Conservation (phyloP, 2,797 vertebrate genomes). For the Tarsius wallacei region DNA sequence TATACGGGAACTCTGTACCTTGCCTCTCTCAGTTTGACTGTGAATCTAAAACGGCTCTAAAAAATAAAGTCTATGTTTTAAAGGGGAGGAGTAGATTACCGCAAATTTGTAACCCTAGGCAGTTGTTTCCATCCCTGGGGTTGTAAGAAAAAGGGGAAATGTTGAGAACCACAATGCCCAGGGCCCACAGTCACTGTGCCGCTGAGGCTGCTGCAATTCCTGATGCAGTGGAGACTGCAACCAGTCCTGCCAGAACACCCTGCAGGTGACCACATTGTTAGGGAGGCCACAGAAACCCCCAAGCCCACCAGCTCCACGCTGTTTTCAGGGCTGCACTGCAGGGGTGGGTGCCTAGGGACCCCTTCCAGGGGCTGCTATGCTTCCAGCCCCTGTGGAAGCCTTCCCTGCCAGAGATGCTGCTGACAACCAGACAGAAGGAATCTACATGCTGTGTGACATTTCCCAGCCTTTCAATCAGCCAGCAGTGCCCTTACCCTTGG, state of each 20-base stretch:
- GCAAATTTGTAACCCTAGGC: neutral
- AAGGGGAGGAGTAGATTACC: neutral
- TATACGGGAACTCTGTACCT: neutral
- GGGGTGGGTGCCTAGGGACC: neutral
- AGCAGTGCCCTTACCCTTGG: accelerated
- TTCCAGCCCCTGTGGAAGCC: neutral
- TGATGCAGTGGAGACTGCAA: too few species aligned
- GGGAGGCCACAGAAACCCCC: accelerated
- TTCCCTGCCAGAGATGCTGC: neutral
- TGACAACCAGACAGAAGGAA: neutral
- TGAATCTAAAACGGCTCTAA: neutral
- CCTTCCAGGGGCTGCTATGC: neutral
- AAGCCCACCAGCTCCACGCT: accelerated
- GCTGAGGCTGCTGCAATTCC: neutral
- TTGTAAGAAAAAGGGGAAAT: accelerated
- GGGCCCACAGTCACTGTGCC: neutral
- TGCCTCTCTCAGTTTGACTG: neutral
- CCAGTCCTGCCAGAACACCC: accelerated
- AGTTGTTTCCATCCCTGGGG: neutral
- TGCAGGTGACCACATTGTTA: too few species aligned
- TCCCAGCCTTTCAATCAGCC: too few species aligned
- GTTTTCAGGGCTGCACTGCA: accelerated
- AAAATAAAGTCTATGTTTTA: neutral
- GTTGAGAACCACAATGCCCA: neutral
- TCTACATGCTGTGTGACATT: accelerated